Percentiles rank a stretch among this genome's conserved stretches.
Evolutionary conservation across 2,113 vertebrate genomes (phyloP).

Genomic region (Ramphastos sulfuratus): DNA sequence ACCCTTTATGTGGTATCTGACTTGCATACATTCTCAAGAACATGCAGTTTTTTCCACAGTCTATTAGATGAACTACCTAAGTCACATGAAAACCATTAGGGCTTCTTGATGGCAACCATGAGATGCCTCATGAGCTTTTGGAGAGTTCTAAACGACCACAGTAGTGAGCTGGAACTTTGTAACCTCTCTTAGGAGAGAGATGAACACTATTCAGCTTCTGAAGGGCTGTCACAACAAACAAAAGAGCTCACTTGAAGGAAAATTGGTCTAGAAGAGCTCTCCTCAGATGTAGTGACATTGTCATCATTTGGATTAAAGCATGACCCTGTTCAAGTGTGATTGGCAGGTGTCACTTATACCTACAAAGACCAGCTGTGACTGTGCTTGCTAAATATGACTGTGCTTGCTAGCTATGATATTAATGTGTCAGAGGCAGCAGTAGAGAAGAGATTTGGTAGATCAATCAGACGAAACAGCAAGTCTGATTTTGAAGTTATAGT

Average conservation of each 20-base stretch:
- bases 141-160: background rate
- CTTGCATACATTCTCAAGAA: background rate
- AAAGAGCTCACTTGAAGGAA: background rate
- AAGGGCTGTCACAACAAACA: background rate
- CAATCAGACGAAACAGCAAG: background rate
- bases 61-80: background rate
- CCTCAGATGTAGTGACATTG: background rate
- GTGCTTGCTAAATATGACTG: background rate
- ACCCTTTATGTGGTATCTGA: background rate
- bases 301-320: background rate
- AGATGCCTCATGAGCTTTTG: background rate
- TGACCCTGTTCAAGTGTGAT: background rate
- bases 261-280: background rate
- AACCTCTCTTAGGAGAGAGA: background rate
- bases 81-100: background rate
- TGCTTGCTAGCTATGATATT: background rate
- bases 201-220: background rate
- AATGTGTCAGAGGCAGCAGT: background rate
- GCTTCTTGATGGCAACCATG: background rate
- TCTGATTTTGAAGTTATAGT: background rate
- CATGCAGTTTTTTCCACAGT: background rate
- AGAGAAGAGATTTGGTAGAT: background rate
- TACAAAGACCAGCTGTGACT: background rate
- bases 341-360: background rate
- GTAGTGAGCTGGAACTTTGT: background rate